phyloP scores from a whole-genome alignment of 1,140 invertebrate genomes.

The Drosophila santomea region DNA sequence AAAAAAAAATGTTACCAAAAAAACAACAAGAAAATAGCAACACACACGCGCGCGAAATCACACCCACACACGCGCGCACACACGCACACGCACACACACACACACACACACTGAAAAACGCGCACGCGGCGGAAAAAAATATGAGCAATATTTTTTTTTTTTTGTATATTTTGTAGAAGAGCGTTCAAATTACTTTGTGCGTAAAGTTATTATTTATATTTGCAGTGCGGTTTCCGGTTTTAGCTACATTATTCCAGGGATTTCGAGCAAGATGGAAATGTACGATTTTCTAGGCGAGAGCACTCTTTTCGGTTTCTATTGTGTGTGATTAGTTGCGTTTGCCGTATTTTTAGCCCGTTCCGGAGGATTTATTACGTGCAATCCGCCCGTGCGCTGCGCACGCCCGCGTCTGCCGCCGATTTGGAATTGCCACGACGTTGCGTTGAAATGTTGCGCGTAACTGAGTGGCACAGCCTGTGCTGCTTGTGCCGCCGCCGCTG shows the following conservation, averaged over 20 bases:
- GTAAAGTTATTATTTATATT: background rate
- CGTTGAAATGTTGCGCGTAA: conserved; percentile 75
- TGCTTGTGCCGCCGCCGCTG: background rate
- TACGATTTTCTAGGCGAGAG: no score
- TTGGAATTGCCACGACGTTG: conserved; percentile 69
- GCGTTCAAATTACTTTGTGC: conserved; percentile 25
- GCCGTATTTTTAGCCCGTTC: conserved; percentile 49
- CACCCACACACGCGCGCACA: conserved; percentile 39
- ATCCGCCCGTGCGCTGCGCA: conserved; percentile 66
- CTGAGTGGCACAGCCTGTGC: conserved; percentile 33
- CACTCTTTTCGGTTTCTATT: conserved; percentile 3
- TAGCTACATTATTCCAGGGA: background rate
- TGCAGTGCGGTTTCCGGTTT: background rate
- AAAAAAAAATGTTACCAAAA: conserved; percentile 52
- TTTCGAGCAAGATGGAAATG: background rate
- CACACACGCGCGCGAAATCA: conserved; percentile 47
- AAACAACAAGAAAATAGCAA: conserved; percentile 53
- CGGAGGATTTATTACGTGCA: conserved; percentile 52
- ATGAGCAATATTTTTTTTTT: conserved; percentile 17
- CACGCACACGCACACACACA: conserved; percentile 24
- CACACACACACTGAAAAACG: conserved; percentile 18
- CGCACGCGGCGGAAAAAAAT: conserved; percentile 54
- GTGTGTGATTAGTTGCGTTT: conserved; percentile 21
- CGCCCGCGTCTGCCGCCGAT: conserved; percentile 65
- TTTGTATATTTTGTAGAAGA: conserved; percentile 1